Evolutionary conservation across 1,140 invertebrate species (phyloP), one percentile per base, ranked within the genome.

Genomic region (Teleogryllus occipitalis): DNA sequence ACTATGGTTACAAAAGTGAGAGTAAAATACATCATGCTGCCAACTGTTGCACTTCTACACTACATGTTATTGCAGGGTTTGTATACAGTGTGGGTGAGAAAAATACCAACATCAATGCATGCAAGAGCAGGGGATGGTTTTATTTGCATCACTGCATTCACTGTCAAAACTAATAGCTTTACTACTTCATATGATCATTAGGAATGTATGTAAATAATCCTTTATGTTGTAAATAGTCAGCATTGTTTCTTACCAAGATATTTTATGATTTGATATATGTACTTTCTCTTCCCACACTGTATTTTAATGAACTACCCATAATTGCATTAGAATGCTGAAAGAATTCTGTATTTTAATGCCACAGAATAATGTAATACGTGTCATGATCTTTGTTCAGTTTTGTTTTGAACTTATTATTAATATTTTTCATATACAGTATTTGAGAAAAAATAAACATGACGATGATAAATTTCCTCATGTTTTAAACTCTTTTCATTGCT

Each of bases 1-100:
- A 65, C 54, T 65, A 65, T 65, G 54, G 10, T 65, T 65, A 65
- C 54, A 65, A 65, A 65, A 65, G 54, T 65, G 54, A 65, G 54
- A 14, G 18, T 65, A 65, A 65, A 65, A 65, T 65, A 65, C 54
- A 65, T 65, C 54, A 65, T 65, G 54, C 54, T 65, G 54, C 54
- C 54, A 65, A 65, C 54, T 65, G 54, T 65, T 65, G 54, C 54
- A 65, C 10, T 65, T 65, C 54, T 65, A 65, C 54, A 65, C 54
- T 65, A 65, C 54, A 65, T 65, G 54, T 65, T 65, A 65, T 65
- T 65, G 54, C 54, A 65, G 54, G 54, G 54, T 65, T 65, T 65
- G 18, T 65, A 65, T 18, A 65, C 10, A 14, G 54, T 65, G 54
- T 10, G 54, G 10, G 54, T 14, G 54, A 65, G 27, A 65, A 65